Conservation (phyloP, 92 coral and sea anemone species). For the Paramuricea clavata region DNA sequence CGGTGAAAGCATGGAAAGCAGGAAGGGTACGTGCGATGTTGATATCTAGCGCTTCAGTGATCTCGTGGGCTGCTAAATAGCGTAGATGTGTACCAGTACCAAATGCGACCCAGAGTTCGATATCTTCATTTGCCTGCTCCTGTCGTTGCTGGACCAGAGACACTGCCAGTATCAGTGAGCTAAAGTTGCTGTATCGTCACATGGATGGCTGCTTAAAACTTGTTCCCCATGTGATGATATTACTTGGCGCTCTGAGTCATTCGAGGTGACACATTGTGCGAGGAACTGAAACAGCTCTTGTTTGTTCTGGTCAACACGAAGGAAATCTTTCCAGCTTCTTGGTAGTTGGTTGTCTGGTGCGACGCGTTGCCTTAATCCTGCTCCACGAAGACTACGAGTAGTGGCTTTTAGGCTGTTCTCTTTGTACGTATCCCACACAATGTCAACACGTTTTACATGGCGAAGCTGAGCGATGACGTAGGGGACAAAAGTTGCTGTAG, state of each 20-base stretch:
- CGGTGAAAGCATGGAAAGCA: conserved; percentile 57
- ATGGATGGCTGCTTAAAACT: conserved; percentile 34
- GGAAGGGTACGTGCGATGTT: conserved; percentile 31
- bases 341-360: conserved; percentile 49
- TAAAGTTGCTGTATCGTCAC: conserved; percentile 39
- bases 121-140: background rate
- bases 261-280: conserved; percentile 48
- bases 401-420: conserved; percentile 59
- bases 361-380: conserved; percentile 64
- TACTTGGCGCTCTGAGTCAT: conserved; percentile 50
- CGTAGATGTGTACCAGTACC: conserved; percentile 34
- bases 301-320: conserved; percentile 65
- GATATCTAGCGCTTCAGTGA: background rate
- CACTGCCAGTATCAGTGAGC: conserved; percentile 66
- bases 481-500: conserved; percentile 43
- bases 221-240: conserved; percentile 57
- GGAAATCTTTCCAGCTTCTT: conserved; percentile 70
- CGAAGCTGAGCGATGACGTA: conserved; percentile 56
- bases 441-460: conserved; percentile 57
- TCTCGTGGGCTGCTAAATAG: conserved; percentile 29
- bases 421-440: conserved; percentile 63
- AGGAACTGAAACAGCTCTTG: conserved; percentile 64
- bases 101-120: conserved; percentile 48
- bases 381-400: conserved; percentile 61
- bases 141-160: conserved; percentile 27